A percentile compares a stretch with the other conserved stretches of the same genome.
Evolutionary conservation across 2,888 invertebrate species (phyloP).

Genomic region (Polydesmus complanatus): DNA sequence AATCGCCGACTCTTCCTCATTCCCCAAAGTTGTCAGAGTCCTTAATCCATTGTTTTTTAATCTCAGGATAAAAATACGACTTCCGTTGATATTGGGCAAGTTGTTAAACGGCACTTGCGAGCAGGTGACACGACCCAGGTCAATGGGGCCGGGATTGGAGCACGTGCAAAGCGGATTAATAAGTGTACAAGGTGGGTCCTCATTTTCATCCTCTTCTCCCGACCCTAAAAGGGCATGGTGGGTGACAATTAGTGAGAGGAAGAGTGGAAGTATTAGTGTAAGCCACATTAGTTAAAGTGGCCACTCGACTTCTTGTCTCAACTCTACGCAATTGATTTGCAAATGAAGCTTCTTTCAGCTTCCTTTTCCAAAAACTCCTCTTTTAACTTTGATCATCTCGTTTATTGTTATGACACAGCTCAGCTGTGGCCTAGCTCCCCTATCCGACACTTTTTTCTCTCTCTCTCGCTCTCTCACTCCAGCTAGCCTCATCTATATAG

Average conservation of each 20-base stretch:
- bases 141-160: neutral
- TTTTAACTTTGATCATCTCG: neutral
- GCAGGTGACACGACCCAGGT: neutral
- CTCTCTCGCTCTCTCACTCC: neutral
- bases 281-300: neutral
- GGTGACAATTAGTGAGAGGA: neutral
- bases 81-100: neutral
- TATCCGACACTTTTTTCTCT: neutral
- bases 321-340: neutral
- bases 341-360: neutral
- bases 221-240: no score
- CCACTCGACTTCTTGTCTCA: neutral
- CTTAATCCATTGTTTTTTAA: neutral
- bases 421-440: no score
- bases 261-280: neutral
- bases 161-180: neutral
- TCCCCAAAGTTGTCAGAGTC: no score
- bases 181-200: neutral
- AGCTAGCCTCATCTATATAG: neutral
- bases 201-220: neutral
- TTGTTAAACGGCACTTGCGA: neutral
- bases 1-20: no score
- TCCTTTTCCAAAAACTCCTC: neutral
- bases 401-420: neutral
- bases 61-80: constrained; percentile 40